Conservation (phyloP, 2,797 vertebrate genomes). For the Sebastes diaconus region DNA sequence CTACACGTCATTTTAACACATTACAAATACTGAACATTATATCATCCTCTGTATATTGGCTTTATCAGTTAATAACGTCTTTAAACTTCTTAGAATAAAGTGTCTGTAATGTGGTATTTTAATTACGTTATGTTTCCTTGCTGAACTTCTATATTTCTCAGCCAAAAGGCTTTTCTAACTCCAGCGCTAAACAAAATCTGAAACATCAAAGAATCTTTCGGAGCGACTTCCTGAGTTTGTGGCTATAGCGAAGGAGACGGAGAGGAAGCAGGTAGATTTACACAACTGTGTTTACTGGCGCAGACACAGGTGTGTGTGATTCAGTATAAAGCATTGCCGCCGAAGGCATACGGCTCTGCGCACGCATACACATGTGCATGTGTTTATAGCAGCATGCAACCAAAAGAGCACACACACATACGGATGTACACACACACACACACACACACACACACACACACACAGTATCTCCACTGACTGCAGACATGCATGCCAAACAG, state of each 20-base stretch:
- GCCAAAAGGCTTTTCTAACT: not conserved
- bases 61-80: not conserved
- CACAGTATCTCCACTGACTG: slow-evolving; percentile 6
- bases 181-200: not conserved
- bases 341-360: not conserved
- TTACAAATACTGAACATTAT: not conserved
- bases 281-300: slow-evolving; percentile 8
- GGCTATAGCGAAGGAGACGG: not conserved
- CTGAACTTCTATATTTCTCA: not conserved
- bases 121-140: not conserved
- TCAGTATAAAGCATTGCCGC: slow-evolving; percentile 12
- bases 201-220: not conserved
- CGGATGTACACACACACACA: not conserved
- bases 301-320: slow-evolving; percentile 16
- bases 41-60: not conserved
- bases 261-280: slow-evolving; percentile 24
- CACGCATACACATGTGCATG: slow-evolving; percentile 18
- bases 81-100: not conserved
- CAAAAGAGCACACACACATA: not conserved
- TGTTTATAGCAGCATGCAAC: slow-evolving; percentile 22
- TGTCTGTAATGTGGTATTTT: not conserved
- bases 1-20: no score
- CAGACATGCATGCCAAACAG: slow-evolving; percentile 56
- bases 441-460: slow-evolving; percentile 4
- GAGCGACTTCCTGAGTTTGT: not conserved